phyloP scores from a whole-genome alignment of 2,113 vertebrate genomes.

The Microtus oregoni region DNA sequence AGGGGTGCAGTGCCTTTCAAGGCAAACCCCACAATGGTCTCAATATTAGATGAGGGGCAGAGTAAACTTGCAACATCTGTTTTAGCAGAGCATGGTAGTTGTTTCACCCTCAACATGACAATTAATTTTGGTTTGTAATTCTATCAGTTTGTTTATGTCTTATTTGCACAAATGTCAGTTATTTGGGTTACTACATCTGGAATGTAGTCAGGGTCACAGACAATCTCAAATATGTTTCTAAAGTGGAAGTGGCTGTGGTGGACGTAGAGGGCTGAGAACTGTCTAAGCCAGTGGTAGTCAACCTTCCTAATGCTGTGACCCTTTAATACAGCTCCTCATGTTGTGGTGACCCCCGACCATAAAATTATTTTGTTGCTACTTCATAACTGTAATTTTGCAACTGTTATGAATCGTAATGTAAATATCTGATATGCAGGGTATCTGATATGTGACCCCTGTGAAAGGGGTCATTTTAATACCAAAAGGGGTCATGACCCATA shows the following conservation, averaged over 20 bases:
- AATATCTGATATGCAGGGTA: background rate
- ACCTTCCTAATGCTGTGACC: background rate
- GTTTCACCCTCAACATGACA: background rate
- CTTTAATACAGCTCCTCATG: background rate
- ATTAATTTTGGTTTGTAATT: background rate
- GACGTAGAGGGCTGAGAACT: background rate
- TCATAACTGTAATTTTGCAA: background rate
- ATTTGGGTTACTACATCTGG: background rate
- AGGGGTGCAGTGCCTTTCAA: background rate
- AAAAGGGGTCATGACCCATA: background rate
- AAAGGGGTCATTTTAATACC: background rate
- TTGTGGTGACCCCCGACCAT: background rate
- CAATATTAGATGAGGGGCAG: no score
- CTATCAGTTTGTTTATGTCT: background rate
- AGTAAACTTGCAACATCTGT: background rate
- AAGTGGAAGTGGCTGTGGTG: background rate
- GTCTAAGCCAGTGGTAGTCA: background rate
- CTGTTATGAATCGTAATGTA: background rate
- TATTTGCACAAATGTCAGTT: background rate
- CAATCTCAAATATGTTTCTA: background rate
- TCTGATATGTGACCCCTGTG: background rate
- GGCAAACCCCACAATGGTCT: background rate
- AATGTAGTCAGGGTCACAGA: background rate
- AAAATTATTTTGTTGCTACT: background rate
- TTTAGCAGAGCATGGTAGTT: background rate